Base-by-base conservation (phyloP, 2,797 vertebrate species). In the Clarias laeviceps region DNA sequence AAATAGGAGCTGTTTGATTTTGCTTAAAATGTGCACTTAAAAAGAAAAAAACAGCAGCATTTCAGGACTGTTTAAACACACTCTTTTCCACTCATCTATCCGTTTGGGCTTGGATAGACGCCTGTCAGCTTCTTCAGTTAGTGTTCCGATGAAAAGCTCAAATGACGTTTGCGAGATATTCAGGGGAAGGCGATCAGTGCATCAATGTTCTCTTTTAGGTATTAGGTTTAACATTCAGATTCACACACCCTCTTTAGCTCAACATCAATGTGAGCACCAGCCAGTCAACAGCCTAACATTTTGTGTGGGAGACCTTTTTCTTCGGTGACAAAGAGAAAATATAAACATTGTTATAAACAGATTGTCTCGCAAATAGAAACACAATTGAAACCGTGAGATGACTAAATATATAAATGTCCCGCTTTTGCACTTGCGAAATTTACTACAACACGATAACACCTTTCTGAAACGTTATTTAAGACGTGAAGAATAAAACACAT, bases 321-420 rank as follows among this genome's bases (percentile, higher is more conserved):
- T n/a, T 27, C 24, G 0, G 59, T 64, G 78, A 80, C 59, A 80
- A 80, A 65, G 37, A 29, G 61, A 50, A 80, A 65, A 80, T 65
- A 50, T 65, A 80, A 80, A 50, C 78, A 80, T 50, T n/a, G 61
- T 80, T 65, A 80, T 27, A 65, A 65, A 80, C 78, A 80, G 78
- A 80, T 80, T 50, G 37, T 80, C 40, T 40, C 29, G 61, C 17
- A 80, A 80, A 65, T 80, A 61, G 61, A 80, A 27, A 80, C 61
- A 50, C 61, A 64, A 29, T 50, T 45, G 78, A 65, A 65, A 29
- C 37, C n/a, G 61, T 9, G 15, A 65, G 61, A 80, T 40, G 14
- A 50, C 40, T 20, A 62, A 50, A 50, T 50, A 80, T 50, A 65
- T 50, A 50, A 80, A 80, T 45, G 34, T 80, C 78, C 4, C 20